These are phyloP conservation scores for Brachypterus glaber DNA, from an alignment of 2,888 invertebrate genomes.

Conservation along the genomic window DNA sequence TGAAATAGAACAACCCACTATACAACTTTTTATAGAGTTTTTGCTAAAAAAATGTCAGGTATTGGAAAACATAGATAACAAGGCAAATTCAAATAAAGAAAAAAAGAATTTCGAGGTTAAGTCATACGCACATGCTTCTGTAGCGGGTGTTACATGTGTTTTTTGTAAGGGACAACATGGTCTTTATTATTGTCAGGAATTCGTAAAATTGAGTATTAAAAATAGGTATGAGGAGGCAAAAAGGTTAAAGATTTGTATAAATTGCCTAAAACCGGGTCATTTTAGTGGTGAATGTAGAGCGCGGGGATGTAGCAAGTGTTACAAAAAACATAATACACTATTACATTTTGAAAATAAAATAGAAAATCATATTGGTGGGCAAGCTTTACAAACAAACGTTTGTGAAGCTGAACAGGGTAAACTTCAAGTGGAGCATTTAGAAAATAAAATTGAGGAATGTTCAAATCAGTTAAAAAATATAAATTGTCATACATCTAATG, in stretches of 20 bases:
- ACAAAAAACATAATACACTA: conserved; percentile 4
- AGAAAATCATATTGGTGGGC: too few species aligned
- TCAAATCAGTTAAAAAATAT: too few species aligned
- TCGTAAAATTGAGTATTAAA: conserved; percentile 2
- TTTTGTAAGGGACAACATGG: not conserved
- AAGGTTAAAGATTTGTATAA: not conserved
- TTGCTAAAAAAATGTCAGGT: not conserved
- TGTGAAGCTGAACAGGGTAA: too few species aligned
- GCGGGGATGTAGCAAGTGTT: not conserved
- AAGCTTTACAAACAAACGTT: too few species aligned
- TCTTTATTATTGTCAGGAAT: not conserved
- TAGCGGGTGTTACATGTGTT: not conserved
- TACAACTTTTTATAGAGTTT: not conserved
- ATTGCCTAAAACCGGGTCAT: conserved; percentile 2
- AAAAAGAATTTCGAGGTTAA: not conserved
- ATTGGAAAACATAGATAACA: conserved; percentile 1
- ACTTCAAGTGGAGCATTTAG: too few species aligned
- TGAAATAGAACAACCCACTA: too few species aligned
- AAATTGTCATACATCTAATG: not conserved
- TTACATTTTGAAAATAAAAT: not conserved
- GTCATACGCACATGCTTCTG: not conserved
- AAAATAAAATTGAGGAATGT: too few species aligned
- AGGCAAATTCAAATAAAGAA: not conserved
- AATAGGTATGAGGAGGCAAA: not conserved
- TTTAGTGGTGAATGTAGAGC: not conserved